A percentile compares a stretch with the other conserved stretches of the same genome.
Conservation (phyloP, 2,797 vertebrate genomes). For the Margarornis squamiger region DNA sequence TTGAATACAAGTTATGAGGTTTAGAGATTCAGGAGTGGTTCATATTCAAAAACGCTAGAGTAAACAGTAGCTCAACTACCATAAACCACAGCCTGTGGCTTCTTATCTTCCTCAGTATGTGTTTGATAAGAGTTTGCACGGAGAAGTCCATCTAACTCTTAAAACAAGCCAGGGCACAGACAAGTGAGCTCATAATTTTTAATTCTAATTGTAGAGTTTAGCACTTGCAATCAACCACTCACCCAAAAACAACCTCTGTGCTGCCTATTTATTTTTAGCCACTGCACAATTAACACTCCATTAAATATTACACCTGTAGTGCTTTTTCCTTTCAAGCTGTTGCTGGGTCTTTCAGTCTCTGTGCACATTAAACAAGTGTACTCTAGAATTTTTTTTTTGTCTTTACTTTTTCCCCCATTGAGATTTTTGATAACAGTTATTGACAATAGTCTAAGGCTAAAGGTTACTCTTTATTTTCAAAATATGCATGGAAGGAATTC, state of each 20-base stretch:
- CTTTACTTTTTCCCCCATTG: background rate
- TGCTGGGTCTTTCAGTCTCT: background rate
- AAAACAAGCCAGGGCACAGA: background rate
- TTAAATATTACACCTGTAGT: constrained; percentile 33
- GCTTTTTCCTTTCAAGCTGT: constrained; percentile 2
- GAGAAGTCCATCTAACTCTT: background rate
- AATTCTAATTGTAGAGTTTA: constrained; percentile 25
- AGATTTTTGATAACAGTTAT: background rate
- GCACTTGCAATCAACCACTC: constrained; percentile 23
- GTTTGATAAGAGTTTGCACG: background rate
- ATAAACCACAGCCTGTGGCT: background rate
- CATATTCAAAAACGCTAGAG: background rate
- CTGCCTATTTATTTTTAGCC: constrained; percentile 46
- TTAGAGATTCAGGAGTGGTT: background rate
- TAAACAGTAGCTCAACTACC: background rate
- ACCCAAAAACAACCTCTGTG: background rate
- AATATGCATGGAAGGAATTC: background rate
- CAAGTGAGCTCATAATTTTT: background rate
- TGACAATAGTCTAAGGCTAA: background rate
- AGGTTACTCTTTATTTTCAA: background rate
- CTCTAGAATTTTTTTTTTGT: background rate
- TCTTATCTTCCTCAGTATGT: background rate
- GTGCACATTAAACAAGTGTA: background rate
- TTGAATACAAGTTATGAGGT: background rate
- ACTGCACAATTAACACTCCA: constrained; percentile 29